Base-by-base conservation (phyloP, 2,888 invertebrate genomes). In the Eupithecia subumbrata region DNA sequence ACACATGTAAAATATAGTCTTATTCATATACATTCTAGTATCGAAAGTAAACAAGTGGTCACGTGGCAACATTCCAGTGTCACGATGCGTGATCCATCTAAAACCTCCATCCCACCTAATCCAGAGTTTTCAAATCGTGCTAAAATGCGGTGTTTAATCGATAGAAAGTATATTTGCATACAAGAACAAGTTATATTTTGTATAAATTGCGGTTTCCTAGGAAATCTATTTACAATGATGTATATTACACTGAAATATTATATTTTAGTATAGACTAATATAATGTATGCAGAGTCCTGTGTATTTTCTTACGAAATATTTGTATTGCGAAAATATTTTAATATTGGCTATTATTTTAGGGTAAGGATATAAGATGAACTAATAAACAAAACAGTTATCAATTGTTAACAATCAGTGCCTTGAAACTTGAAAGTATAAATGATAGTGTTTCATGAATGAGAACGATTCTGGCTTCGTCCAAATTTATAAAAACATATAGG, bases 251-350 rank as follows among this genome's bases (percentile, higher is more conserved):
- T 89, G 89, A 88, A 90, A 90, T 88, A 89, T 91, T 88, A 89
- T 91, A 93, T 94, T 92, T 91, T 92, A 92, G 89, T 91, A 91
- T 92, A 92, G 89, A 90, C 89, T 89, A 92, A 37, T 37, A 37
- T 37, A 37, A 91, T 92, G 92, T 92, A 92, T 91, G 91, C 91
- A 92, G 92, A 94, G 91, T 90, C 90, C 90, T 88, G 91, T 88
- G 93, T 95, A 95, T 94, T 95, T 94, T 95, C 92, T 90, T 93
- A 94, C 88, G 87, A 91, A 89, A 90, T 91, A 91, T 93, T 93
- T 93, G 92, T 92, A 91, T 88, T 90, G 88, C 89, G 82, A 91
- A 83, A 90, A 91, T 93, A 94, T 93, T 93, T 92, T 91, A 91
- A 90, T 92, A 93, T 93, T 92, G 94, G 94, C 94, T 94, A 93